Conservation (phyloP, 37 sponge, comb jelly and placozoan species). For the Agelas oroides region DNA sequence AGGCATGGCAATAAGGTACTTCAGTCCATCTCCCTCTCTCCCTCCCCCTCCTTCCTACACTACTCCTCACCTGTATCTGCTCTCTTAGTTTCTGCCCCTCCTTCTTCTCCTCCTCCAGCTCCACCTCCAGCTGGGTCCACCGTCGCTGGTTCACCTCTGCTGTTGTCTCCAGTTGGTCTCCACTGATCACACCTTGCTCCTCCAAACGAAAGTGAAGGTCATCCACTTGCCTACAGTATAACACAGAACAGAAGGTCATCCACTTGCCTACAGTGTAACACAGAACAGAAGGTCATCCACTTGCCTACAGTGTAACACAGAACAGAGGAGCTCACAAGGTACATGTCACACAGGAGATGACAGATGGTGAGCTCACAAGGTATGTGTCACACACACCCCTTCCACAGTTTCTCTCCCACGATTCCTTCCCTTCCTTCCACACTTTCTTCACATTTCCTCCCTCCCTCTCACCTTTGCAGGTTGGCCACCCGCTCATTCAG, state of each 20-base stretch:
- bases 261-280: slow-evolving; percentile 52
- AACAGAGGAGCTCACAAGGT: no score
- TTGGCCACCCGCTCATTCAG: slow-evolving; percentile 44
- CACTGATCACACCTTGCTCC: slow-evolving; percentile 70
- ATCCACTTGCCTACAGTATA: slow-evolving; percentile 65
- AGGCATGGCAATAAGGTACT: no score
- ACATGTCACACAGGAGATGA: no score
- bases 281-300: slow-evolving; percentile 84
- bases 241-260: slow-evolving; percentile 83
- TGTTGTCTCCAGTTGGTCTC: slow-evolving; percentile 51
- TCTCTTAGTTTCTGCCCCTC: background rate
- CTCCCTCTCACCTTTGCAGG: slow-evolving; percentile 42
- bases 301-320: slow-evolving; percentile 33
- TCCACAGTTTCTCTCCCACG: no score
- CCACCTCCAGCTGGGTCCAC: background rate
- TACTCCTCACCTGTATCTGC: background rate
- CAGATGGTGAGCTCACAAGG: no score
- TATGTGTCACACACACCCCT: no score
- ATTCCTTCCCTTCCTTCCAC: no score
- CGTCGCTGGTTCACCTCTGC: background rate
- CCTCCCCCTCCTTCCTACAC: background rate
- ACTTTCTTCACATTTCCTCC: no score
- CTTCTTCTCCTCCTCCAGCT: slow-evolving; percentile 49
- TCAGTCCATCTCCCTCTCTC: no score
- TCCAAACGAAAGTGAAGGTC: slow-evolving; percentile 84